A percentile compares a stretch with the other conserved stretches of the same genome.
Conservation (phyloP, 2,113 vertebrate species). For the Hiodon alosoides region DNA sequence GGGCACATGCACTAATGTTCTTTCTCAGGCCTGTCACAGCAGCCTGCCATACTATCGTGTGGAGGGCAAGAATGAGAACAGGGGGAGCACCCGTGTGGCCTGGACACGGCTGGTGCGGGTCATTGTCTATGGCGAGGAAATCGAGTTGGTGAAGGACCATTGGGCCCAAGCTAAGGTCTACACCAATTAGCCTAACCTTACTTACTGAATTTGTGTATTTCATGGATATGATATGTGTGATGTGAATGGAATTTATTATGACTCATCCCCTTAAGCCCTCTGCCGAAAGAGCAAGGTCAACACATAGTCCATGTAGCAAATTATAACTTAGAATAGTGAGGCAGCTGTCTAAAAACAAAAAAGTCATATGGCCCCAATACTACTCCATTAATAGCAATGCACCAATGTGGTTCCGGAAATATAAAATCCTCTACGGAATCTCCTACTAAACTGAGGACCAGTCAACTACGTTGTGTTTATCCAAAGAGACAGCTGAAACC, state of each 20-base stretch:
- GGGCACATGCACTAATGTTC: not conserved
- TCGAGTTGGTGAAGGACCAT: slow-evolving; percentile 42
- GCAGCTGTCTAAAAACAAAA: too few species aligned
- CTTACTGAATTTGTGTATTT: not conserved
- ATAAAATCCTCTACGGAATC: too few species aligned
- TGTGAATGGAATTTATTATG: not conserved
- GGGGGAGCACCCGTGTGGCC: slow-evolving; percentile 32
- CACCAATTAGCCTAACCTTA: not conserved
- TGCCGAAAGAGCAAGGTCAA: not conserved
- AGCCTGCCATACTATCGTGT: not conserved
- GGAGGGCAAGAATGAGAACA: not conserved
- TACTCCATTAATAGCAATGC: too few species aligned
- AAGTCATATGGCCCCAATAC: too few species aligned
- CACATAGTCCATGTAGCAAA: too few species aligned
- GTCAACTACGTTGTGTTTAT: too few species aligned
- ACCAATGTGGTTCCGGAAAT: too few species aligned
- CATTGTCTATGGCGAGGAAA: slow-evolving; percentile 35
- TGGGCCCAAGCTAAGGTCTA: slow-evolving; percentile 42
- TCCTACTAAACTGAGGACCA: too few species aligned
- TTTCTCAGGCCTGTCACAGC: not conserved
- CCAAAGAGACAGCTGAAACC: too few species aligned
- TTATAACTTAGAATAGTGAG: too few species aligned
- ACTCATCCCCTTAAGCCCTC: not conserved
- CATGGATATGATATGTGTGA: not conserved
- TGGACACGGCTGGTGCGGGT: slow-evolving; percentile 46